phyloP scores from a whole-genome alignment of 2,888 invertebrate species.

The Ceraclea dissimilis region DNA sequence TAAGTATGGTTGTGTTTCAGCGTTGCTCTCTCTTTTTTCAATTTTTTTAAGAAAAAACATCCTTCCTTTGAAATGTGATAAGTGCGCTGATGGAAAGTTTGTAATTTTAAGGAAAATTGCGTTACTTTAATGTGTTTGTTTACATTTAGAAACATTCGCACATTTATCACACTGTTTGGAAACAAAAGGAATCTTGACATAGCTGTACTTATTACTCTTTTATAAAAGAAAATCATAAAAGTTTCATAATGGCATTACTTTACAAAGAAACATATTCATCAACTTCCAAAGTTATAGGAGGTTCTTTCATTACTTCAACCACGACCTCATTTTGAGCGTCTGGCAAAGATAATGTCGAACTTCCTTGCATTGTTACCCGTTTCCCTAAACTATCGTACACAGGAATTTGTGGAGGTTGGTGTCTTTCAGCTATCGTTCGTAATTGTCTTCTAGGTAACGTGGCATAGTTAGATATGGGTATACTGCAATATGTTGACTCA shows the following conservation, averaged over 20 bases:
- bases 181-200: neutral
- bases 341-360: slow-evolving; percentile 24
- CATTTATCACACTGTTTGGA: neutral
- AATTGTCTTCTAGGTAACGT: slow-evolving; percentile 41
- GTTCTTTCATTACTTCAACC: slow-evolving; percentile 19
- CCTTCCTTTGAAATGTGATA: too few relatives aligned
- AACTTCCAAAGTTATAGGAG: slow-evolving; percentile 24
- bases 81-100: too few relatives aligned
- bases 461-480: slow-evolving; percentile 39
- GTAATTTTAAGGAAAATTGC: too few relatives aligned
- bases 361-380: slow-evolving; percentile 25
- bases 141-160: neutral
- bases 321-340: slow-evolving; percentile 23
- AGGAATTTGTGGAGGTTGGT: slow-evolving; percentile 13
- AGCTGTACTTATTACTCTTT: neutral
- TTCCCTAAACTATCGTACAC: slow-evolving; percentile 23
- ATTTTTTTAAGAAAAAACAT: too few relatives aligned
- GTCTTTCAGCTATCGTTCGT: slow-evolving; percentile 17
- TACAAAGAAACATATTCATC: slow-evolving; percentile 26
- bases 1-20: too few relatives aligned
- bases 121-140: too few relatives aligned
- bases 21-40: too few relatives aligned
- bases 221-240: neutral
- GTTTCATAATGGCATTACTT: neutral
- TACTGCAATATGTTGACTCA: slow-evolving; percentile 24